Conservation (phyloP, 2,888 invertebrate genomes). For the Synanthedon tipuliformis region DNA sequence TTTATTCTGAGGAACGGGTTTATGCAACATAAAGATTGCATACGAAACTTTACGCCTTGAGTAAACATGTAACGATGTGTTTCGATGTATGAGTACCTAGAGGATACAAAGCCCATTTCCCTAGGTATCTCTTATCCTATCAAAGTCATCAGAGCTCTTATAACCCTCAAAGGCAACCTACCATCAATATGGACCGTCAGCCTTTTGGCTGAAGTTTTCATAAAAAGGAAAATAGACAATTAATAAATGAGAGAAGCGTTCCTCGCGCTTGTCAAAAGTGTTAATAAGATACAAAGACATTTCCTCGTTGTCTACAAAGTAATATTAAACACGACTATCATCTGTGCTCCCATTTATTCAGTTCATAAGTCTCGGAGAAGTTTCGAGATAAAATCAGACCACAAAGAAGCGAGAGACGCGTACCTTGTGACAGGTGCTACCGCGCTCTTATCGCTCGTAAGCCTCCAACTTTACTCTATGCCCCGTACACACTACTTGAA, state of each 20-base stretch:
- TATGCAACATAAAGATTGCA: no score
- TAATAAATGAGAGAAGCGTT: background rate
- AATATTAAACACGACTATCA: conserved; percentile 22
- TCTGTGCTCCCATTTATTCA: conserved; percentile 2
- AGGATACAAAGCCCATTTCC: no score
- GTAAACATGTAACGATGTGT: no score
- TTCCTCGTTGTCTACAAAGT: conserved; percentile 20
- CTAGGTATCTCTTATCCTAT: no score
- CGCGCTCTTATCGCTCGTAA: conserved; percentile 25
- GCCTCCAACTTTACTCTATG: conserved; percentile 20
- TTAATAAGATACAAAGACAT: conserved; percentile 8
- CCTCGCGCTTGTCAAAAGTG: background rate
- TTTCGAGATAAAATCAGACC: conserved; percentile 40
- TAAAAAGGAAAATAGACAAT: no score
- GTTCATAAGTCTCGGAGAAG: conserved; percentile 36
- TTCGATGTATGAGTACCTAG: no score
- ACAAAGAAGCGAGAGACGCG: conserved; percentile 30
- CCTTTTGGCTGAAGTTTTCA: no score
- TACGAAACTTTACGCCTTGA: no score
- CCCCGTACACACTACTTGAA: background rate
- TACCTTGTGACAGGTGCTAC: conserved; percentile 26
- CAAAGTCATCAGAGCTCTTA: no score
- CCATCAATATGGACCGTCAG: no score
- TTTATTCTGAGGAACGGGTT: no score
- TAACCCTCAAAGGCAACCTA: no score